Conservation (phyloP, 2,888 invertebrate genomes). For the Euplexia lucipara region DNA sequence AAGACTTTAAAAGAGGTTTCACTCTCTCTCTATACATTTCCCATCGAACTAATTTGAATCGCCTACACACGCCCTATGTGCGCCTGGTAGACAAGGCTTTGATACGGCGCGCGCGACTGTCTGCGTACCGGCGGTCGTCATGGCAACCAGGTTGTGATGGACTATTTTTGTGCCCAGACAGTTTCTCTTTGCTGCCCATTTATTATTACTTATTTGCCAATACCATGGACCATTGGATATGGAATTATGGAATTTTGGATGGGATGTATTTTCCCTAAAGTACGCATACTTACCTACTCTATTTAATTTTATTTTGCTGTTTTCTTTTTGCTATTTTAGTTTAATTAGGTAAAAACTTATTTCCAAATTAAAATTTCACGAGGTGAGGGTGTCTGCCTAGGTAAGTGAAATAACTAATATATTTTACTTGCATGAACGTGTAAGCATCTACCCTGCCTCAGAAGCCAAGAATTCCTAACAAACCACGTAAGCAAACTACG, state of each 20-base stretch:
- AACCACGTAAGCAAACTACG: constrained; percentile 23
- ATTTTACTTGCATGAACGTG: constrained; percentile 9
- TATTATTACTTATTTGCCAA: constrained; percentile 8
- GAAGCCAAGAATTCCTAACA: constrained; percentile 49
- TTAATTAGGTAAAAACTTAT: constrained; percentile 2
- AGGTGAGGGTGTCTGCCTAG: constrained; percentile 1
- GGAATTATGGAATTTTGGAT: background rate
- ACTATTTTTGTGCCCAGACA: constrained; percentile 56
- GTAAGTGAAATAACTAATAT: constrained; percentile 26
- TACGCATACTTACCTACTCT: too few species aligned
- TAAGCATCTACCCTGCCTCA: constrained; percentile 24
- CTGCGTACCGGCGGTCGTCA: constrained; percentile 69
- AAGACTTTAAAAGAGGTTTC: background rate
- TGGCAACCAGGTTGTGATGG: constrained; percentile 65
- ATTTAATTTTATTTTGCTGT: background rate
- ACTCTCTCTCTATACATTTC: constrained; percentile 19
- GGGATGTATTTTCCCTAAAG: too few species aligned
- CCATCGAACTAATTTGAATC: constrained; percentile 44
- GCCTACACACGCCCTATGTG: constrained; percentile 60
- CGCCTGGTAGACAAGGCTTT: constrained; percentile 60
- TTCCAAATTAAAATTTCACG: background rate
- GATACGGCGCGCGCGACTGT: constrained; percentile 48
- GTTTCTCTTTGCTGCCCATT: constrained; percentile 44
- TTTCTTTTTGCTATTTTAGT: background rate
- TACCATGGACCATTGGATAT: constrained; percentile 8